Percentiles rank a stretch among this genome's conserved stretches.
These are phyloP conservation scores for Buathra laborator DNA, from an alignment of 2,888 invertebrate species.

Conservation along the genomic window DNA sequence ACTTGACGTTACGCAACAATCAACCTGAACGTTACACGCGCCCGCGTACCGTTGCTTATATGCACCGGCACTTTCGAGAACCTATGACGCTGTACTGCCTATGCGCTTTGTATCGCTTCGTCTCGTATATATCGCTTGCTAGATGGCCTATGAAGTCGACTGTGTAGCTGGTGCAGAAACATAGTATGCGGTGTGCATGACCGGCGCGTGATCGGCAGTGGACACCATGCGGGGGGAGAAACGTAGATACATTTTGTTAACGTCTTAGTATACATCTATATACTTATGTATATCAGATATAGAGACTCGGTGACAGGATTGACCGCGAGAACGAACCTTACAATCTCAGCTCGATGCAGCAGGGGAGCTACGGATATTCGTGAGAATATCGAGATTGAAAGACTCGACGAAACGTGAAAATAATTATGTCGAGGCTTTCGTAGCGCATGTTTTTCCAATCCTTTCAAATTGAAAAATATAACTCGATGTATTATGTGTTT, in stretches of 20 bases:
- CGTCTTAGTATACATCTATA: neutral
- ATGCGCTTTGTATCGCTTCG: conserved; percentile 6
- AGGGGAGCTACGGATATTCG: conserved; percentile 29
- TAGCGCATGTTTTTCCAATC: neutral
- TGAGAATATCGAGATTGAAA: conserved; percentile 44
- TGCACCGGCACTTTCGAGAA: conserved; percentile 23
- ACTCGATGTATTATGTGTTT: too few species aligned
- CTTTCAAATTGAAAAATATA: neutral
- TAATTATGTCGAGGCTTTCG: conserved; percentile 9
- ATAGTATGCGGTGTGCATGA: conserved; percentile 60
- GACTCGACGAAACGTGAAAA: neutral
- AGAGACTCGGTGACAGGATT: conserved; percentile 19
- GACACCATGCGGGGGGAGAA: conserved; percentile 13
- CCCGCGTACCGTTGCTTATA: conserved; percentile 13
- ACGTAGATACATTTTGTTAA: neutral
- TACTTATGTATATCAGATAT: neutral
- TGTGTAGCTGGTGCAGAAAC: conserved; percentile 19
- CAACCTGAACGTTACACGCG: conserved; percentile 71
- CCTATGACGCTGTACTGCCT: conserved; percentile 2
- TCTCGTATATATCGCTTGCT: neutral
- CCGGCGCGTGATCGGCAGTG: conserved; percentile 60
- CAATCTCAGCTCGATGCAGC: conserved; percentile 17
- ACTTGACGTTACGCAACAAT: conserved; percentile 81
- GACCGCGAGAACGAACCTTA: conserved; percentile 24
- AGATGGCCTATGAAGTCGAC: neutral